Base-by-base conservation (phyloP, 2,797 vertebrate species). In the Gastrophryne carolinensis region DNA sequence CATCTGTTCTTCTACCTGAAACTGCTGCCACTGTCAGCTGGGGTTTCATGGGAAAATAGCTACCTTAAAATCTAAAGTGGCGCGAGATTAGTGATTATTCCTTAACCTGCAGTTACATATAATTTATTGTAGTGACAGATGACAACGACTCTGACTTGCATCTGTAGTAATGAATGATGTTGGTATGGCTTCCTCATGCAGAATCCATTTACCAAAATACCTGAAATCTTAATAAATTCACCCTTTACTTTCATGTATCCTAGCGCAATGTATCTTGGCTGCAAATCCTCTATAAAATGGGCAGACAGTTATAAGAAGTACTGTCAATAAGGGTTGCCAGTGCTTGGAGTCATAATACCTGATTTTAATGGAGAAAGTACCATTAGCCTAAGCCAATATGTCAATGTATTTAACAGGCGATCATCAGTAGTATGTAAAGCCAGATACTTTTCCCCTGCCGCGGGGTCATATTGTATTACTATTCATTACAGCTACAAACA, bases 151-250 rank as follows among this genome's bases (percentile, higher is more conserved):
- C 15, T 56, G 61, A 73, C 41, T 65, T 57, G 23, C 41, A 61
- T 68, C 23, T 53, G 44, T 56, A 39, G 44, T 26, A 75, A 53
- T 64, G 68, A 64, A 68, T 68, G 73, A 68, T 68, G 61, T 26
- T 64, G 68, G 73, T 69, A 53, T 54, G 73, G 75, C 50, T 50
- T 64, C 37, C 10, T 47, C 49, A 64, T 23, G 58, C 23, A 57
- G 67, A 78, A 78, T 64, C 57, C 37, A 72, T 78, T 65, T 71
- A 37, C 39, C 60, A 71, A 50, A 78, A 37, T 58, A 49, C 49
- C 50, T 71, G 67, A 78, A 56, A 49, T 41, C 35, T 58, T 66
- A 66, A 78, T 78, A 72, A 54, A 78, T 63, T 72, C 63, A 60
- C 39, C 70, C 56, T 23, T 39, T 71, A 57, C 56, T 54, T 44